Percentiles rank a stretch among this genome's conserved stretches.
Conservation (phyloP, 2,797 vertebrate genomes). For the Phrynocephalus forsythii region DNA sequence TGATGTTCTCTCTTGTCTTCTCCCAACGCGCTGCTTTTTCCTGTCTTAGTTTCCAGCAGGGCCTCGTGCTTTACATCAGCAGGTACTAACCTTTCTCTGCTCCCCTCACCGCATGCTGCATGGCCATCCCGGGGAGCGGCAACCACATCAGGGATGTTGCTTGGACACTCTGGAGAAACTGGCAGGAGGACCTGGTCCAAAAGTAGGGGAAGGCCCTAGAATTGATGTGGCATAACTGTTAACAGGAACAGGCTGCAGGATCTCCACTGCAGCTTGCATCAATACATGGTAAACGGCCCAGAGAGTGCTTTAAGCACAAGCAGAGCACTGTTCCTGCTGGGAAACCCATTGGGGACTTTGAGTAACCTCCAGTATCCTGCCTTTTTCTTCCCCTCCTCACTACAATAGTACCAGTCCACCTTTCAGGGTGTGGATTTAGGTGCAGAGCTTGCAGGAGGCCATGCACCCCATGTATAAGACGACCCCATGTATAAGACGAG, state of each 20-base stretch:
- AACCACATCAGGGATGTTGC: background rate
- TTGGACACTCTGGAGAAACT: slow-evolving; percentile 61
- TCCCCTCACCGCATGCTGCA: slow-evolving; percentile 55
- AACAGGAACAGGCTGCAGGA: background rate
- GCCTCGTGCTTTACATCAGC: slow-evolving; percentile 89
- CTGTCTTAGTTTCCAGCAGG: slow-evolving; percentile 86
- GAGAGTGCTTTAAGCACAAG: too few species aligned
- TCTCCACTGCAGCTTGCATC: background rate
- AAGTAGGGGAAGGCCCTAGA: too few species aligned
- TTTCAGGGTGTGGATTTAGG: background rate
- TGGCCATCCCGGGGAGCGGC: background rate
- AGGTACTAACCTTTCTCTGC: slow-evolving; percentile 79
- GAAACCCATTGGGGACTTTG: background rate
- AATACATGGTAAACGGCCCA: too few species aligned
- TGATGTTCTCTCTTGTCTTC: slow-evolving; percentile 71
- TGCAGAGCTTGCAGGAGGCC: background rate
- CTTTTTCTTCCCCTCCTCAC: background rate
- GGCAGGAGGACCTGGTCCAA: background rate
- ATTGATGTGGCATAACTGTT: background rate
- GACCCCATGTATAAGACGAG: too few species aligned
- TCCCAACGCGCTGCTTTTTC: slow-evolving; percentile 73
- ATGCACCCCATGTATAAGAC: too few species aligned
- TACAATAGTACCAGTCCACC: too few species aligned
- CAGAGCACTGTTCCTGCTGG: too few species aligned
- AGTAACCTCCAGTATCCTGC: too few species aligned